Percentiles rank a stretch among this genome's conserved stretches.
Evolutionary conservation across 1,140 invertebrate genomes (phyloP).

Genomic region (Drosophila trapezifrons): DNA sequence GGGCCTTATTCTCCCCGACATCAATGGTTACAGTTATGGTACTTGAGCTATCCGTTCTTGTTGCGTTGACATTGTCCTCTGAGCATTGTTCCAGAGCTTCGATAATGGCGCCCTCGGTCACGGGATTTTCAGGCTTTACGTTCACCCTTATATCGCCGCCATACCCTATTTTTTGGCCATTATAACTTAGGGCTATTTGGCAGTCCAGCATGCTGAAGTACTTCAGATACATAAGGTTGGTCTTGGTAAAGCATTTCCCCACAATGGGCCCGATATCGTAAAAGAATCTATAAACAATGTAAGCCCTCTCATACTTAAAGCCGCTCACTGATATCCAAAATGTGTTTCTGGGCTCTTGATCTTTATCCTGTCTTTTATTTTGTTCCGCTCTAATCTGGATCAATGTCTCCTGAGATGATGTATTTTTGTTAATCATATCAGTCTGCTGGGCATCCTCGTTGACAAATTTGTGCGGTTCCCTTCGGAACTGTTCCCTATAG

Average conservation of each 20-base stretch:
- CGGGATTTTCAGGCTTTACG: conserved; percentile 33
- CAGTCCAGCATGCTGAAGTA: conserved; percentile 40
- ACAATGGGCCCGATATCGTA: conserved; percentile 48
- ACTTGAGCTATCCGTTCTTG: neutral
- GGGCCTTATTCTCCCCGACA: neutral
- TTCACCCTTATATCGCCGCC: conserved; percentile 54
- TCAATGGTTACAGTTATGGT: neutral
- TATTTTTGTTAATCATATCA: neutral
- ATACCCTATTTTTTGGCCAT: conserved; percentile 59
- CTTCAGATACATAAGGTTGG: conserved; percentile 57
- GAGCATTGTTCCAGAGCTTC: neutral
- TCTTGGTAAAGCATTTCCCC: conserved; percentile 20
- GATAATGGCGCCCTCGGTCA: neutral
- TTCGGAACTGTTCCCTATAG: neutral
- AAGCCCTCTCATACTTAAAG: conserved; percentile 10
- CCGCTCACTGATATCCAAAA: conserved; percentile 61
- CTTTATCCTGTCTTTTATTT: neutral
- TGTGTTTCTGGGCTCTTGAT: neutral
- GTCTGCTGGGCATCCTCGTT: neutral
- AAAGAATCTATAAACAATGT: conserved; percentile 56
- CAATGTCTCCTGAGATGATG: neutral
- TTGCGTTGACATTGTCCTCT: neutral
- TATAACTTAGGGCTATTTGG: conserved; percentile 55
- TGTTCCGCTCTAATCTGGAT: neutral
- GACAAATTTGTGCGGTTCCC: neutral